Conservation (phyloP, 92 coral and sea anemone genomes). For the Scolanthus callimorphus region DNA sequence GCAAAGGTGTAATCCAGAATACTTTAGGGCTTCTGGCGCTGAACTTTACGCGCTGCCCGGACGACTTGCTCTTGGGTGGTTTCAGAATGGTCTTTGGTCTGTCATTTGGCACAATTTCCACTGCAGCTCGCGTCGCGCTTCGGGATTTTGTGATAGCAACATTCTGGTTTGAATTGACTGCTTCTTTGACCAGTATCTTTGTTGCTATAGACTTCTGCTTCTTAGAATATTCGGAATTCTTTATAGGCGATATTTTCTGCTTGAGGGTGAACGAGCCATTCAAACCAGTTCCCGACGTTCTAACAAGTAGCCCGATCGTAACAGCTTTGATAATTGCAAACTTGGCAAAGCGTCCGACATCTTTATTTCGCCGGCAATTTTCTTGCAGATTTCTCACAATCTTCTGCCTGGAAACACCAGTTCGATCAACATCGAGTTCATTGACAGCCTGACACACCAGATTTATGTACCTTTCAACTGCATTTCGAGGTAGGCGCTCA, state of each 20-base stretch:
- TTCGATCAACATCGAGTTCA: slow-evolving; percentile 24
- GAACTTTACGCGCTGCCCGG: slow-evolving; percentile 21
- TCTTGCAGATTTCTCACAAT: slow-evolving; percentile 42
- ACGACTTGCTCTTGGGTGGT: slow-evolving; percentile 22
- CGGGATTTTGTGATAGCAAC: no score
- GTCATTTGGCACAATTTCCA: not conserved
- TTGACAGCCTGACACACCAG: slow-evolving; percentile 58
- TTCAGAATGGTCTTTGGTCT: slow-evolving; percentile 20
- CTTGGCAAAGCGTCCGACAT: slow-evolving; percentile 31
- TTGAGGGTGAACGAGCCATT: slow-evolving; percentile 58
- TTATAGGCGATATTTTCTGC: slow-evolving; percentile 9
- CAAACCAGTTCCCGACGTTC: slow-evolving; percentile 60
- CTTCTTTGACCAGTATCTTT: not conserved
- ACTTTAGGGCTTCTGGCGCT: slow-evolving; percentile 23
- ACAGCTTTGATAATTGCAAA: slow-evolving; percentile 59
- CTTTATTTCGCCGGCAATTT: slow-evolving; percentile 8
- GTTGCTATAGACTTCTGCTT: not conserved
- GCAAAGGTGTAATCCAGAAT: no score
- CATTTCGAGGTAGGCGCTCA: no score
- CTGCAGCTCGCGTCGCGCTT: not conserved
- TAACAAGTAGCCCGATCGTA: slow-evolving; percentile 47
- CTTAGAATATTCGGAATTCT: not conserved
- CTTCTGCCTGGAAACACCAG: slow-evolving; percentile 71
- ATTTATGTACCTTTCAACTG: slow-evolving; percentile 6
- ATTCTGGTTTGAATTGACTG: not conserved